Percentiles rank a stretch among this genome's conserved stretches.
Conservation (phyloP, 2,888 invertebrate species). For the Phasia obesa region DNA sequence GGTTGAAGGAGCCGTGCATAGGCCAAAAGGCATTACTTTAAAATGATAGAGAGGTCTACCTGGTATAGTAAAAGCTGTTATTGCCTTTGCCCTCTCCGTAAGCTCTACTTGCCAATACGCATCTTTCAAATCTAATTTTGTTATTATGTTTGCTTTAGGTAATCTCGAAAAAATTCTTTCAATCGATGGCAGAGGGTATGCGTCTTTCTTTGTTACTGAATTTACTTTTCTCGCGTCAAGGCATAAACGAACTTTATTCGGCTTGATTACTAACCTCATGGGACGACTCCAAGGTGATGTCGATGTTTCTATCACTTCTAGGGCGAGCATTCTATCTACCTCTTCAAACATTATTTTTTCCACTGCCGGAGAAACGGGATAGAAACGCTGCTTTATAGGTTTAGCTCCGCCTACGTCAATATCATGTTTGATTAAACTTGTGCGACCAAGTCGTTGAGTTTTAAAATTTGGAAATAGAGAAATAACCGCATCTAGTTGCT, state of each 20-base stretch:
- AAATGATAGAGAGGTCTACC: slow-evolving; percentile 24
- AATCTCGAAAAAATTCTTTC: slow-evolving; percentile 2
- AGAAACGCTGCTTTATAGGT: not conserved
- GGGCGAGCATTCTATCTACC: not conserved
- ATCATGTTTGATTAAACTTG: not conserved
- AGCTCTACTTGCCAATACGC: slow-evolving; percentile 8
- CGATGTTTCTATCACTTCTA: slow-evolving; percentile 8
- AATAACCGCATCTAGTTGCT: not conserved
- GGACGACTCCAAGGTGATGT: slow-evolving; percentile 1
- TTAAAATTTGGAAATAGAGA: slow-evolving; percentile 1
- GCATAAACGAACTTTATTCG: slow-evolving; percentile 14
- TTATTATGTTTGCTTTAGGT: slow-evolving; percentile 13
- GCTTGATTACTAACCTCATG: slow-evolving; percentile 6
- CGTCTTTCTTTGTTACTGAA: too few relatives aligned
- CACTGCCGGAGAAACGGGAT: slow-evolving; percentile 1
- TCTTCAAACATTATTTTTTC: not conserved
- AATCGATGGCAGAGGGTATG: not conserved
- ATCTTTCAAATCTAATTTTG: slow-evolving; percentile 19
- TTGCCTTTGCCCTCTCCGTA: not conserved
- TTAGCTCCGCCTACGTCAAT: slow-evolving; percentile 9
- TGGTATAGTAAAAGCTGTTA: slow-evolving; percentile 38
- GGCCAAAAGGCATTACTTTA: slow-evolving; percentile 12
- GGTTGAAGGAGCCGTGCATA: not conserved
- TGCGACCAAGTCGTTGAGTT: not conserved
- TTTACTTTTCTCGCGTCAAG: slow-evolving; percentile 20